phyloP scores from a whole-genome alignment of 1,140 invertebrate species.

The Zaprionus africanus region DNA sequence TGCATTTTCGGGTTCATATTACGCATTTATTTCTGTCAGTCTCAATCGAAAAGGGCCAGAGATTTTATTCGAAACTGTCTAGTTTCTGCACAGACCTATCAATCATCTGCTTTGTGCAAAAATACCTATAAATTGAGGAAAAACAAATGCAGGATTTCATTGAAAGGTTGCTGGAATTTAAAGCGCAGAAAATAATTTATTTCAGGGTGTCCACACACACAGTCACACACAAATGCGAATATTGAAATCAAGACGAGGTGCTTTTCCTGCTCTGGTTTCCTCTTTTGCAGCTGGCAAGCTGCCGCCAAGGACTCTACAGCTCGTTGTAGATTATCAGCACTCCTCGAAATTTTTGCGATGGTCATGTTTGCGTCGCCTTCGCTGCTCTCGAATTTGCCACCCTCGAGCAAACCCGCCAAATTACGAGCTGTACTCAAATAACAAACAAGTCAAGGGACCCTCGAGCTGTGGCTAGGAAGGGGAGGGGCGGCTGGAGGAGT shows the following conservation, averaged over 20 bases:
- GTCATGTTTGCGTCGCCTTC: conserved; percentile 13
- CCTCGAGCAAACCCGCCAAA: conserved; percentile 44
- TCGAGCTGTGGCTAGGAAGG: not conserved
- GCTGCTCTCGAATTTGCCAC: conserved; percentile 9
- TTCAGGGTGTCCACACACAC: not conserved
- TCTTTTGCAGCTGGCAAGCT: not conserved
- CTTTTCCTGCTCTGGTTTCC: not conserved
- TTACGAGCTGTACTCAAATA: conserved; percentile 53
- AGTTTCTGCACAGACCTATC: not conserved
- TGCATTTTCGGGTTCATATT: conserved; percentile 57
- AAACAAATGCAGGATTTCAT: not conserved
- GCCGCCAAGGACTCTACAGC: conserved; percentile 55
- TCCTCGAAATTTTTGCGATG: conserved; percentile 70
- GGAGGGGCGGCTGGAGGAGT: too few relatives aligned
- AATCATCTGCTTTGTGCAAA: not conserved
- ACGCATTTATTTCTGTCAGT: conserved; percentile 16
- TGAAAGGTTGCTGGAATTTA: not conserved
- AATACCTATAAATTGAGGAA: not conserved
- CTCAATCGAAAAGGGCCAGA: not conserved
- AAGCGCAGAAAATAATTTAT: not conserved
- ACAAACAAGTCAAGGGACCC: conserved; percentile 9
- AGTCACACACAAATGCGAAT: not conserved
- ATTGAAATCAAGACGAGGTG: not conserved
- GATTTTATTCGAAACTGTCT: not conserved
- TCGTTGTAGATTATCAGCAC: conserved; percentile 65